Evolutionary conservation across 1,140 invertebrate genomes (phyloP), one percentile per base, ranked within the genome.

Genomic region (Drosophila melanogaster): DNA sequence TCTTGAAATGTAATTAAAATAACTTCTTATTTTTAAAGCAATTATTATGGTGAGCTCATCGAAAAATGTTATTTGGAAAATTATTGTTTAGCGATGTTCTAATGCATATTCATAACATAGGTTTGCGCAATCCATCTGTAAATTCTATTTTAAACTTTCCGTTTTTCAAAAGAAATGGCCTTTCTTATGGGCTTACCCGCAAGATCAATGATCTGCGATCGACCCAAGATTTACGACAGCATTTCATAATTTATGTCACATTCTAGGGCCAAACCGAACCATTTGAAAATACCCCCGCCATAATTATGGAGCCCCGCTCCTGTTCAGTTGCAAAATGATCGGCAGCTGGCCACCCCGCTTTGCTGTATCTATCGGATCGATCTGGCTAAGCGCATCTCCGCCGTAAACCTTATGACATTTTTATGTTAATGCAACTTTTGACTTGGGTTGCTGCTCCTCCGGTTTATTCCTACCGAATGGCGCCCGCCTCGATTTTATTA

Each of bases 321-420:
- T 19, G 24, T 67, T 77, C 69, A 79, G 79, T 87, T 86, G 83
- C 83, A 87, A 87, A 87, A 86, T 73, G 51, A 49, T 46, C 56
- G 35, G 26, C 69, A 81, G 79, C 79, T 74, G 79, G 41, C 66
- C 55, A 49, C 46, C 41, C 44, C 38, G 46, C 35, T 44, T 14
- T 12, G 14, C 24, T n/a, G 43, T 75, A 83, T 85, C 81, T 77
- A 43, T 43, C 3, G 12, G 74, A 81, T 72, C 40, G 69, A 81
- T 87, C 77, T 84, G 57, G 49, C 60, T 84, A 84, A 83, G 80
- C 80, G 71, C 80, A 76, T 84, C 81, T 56, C 38, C 44, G 35
- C 53, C 71, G 67, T 90, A 90, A 86, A 83, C 81, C 86, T 86
- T 90, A 77, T 90, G 86, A 90, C 86, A 90, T 90, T 90, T 90